phyloP scores from a whole-genome alignment of 2,888 invertebrate species.

The Ichneumon xanthorius region DNA sequence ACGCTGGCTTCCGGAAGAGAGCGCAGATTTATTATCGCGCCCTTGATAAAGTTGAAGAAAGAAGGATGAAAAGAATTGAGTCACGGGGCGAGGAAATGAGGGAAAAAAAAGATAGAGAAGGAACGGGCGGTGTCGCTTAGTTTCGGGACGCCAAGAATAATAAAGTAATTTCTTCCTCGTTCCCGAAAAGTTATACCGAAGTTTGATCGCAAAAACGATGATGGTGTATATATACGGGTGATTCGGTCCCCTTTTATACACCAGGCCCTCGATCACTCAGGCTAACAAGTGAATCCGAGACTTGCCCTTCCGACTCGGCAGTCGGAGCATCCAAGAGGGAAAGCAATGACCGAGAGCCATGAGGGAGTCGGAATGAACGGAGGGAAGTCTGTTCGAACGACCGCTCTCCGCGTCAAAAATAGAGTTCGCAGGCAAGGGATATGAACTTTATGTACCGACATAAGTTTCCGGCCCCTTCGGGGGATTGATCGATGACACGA shows the following conservation, averaged over 20 bases:
- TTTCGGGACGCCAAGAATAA: constrained; percentile 53
- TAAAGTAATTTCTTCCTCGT: constrained; percentile 58
- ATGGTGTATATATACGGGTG: constrained; percentile 28
- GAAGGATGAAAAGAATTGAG: constrained; percentile 15
- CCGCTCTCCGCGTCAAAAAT: constrained; percentile 72
- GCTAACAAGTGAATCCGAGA: constrained; percentile 9
- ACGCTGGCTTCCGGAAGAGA: background rate
- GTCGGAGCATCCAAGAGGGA: background rate
- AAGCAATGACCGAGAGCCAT: background rate
- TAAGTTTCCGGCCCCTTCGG: background rate
- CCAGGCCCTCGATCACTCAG: constrained; percentile 4
- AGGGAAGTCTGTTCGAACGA: constrained; percentile 10
- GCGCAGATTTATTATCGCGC: constrained; percentile 58
- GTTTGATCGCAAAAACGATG: constrained; percentile 44
- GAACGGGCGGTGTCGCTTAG: constrained; percentile 27
- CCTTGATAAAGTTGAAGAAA: constrained; percentile 43
- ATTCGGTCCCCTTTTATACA: background rate
- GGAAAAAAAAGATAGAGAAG: constrained; percentile 57
- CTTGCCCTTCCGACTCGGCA: constrained; percentile 10
- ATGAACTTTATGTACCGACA: constrained; percentile 68
- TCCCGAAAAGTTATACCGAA: constrained; percentile 40
- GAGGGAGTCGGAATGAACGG: background rate
- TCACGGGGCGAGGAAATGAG: constrained; percentile 36
- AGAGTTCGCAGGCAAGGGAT: constrained; percentile 61
- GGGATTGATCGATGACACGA: constrained; percentile 56